Conservation (phyloP, 2,797 vertebrate species). For the Aulostomus chinensis region DNA sequence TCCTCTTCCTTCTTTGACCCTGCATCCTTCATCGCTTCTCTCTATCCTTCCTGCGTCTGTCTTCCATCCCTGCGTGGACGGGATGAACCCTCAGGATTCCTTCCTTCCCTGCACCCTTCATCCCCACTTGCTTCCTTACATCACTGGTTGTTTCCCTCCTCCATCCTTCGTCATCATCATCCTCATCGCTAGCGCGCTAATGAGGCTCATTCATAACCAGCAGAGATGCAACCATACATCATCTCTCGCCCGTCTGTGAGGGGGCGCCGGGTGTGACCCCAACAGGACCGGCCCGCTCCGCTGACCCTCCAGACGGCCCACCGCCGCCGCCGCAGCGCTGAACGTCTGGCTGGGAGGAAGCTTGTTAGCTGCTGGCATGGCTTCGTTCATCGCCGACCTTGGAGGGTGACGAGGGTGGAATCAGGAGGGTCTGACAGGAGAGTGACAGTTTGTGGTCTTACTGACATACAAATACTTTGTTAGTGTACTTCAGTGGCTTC, state of each 20-base stretch:
- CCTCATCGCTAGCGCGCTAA: conserved; percentile 10
- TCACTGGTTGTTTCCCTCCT: not conserved
- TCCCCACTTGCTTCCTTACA: no score
- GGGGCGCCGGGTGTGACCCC: conserved; percentile 8
- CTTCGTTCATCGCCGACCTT: no score
- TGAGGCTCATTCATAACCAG: conserved; percentile 43
- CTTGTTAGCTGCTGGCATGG: conserved; percentile 16
- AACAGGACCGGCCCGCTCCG: not conserved
- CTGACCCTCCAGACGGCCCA: conserved; percentile 46
- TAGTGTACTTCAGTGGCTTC: no score
- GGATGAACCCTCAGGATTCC: not conserved
- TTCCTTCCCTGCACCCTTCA: not conserved
- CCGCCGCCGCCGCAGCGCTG: not conserved
- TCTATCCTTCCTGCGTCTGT: not conserved
- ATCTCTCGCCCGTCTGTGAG: no score
- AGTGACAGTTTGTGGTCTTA: no score
- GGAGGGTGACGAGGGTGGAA: conserved; percentile 9
- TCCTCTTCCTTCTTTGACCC: conserved; percentile 12
- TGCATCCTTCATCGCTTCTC: conserved; percentile 8
- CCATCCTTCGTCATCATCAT: conserved; percentile 25
- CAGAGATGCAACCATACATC: no score
- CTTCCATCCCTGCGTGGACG: not conserved
- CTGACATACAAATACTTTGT: no score
- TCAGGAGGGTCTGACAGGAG: no score
- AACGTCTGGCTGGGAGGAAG: conserved; percentile 10